Evolutionary conservation across 2,797 vertebrate species (phyloP), one percentile per base, ranked within the genome.

Genomic region (Muscicapa comitata): DNA sequence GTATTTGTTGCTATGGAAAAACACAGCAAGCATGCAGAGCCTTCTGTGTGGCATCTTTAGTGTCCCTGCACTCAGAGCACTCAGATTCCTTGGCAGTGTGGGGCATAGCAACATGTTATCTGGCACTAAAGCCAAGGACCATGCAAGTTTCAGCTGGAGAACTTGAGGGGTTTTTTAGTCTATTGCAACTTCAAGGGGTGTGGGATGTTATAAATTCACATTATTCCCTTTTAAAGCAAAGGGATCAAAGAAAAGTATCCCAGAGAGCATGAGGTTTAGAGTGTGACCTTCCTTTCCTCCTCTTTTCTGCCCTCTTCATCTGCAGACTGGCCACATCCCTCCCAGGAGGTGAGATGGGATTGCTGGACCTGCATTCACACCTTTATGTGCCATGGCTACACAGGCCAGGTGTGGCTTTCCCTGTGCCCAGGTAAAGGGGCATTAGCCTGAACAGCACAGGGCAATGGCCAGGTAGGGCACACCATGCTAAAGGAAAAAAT

Each of bases 1-100:
- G 48, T 95, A 82, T 97, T 97, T 96, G 97, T 97, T 97, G 95
- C 97, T 96, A 97, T 95, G 96, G 97, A 92, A 95, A 95, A 96
- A 70, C 94, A 94, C 94, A 96, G 95, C 81, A 95, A 91, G 85
- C 91, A 94, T 31, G 94, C 88, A 76, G 86, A 90, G 86, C 93
- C 89, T 94, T 94, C 88, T 95, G 94, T 92, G 92, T 88, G 94
- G 96, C 91, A 95, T 88, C 94, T 91, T 86, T 51, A 82, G 84
- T 40, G 43, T 67, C 92, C 84, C 67, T 81, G 71, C 79, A 37
- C 94, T 81, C 2, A 1, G 43, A 74, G 71, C 45, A 10, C 76
- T 83, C 26, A 1, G 83, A 90, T 88, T 84, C 89, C 90, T 95
- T 73, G 80, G 96, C 92, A 92, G 92, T 26, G 0, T 3, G 42